These are phyloP conservation scores for Glaucidium brasilianum DNA, from an alignment of 2,113 vertebrate genomes.

Conservation along the genomic window DNA sequence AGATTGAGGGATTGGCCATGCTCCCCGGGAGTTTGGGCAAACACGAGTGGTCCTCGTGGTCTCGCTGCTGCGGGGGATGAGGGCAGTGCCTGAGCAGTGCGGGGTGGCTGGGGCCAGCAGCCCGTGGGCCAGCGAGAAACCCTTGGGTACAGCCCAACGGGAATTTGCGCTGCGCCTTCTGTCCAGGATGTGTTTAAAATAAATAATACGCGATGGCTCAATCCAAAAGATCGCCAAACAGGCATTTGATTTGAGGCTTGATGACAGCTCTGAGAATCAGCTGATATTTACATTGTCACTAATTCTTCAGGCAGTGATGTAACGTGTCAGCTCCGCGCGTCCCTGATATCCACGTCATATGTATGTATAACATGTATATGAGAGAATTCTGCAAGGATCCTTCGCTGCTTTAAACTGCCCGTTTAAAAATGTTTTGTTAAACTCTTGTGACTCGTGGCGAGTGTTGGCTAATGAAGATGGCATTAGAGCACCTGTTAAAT, in stretches of 20 bases:
- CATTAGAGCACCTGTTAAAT: neutral
- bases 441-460: accelerated
- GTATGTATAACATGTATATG: accelerated
- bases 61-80: accelerated
- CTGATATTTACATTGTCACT: neutral
- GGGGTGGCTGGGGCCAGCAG: neutral
- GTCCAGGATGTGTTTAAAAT: neutral
- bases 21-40: neutral
- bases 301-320: neutral
- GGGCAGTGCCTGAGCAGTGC: accelerated
- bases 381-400: neutral
- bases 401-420: accelerated
- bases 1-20: neutral
- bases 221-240: neutral
- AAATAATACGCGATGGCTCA: neutral
- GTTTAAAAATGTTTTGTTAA: accelerated
- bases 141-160: accelerated
- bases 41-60: neutral
- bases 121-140: accelerated
- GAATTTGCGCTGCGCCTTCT: neutral
- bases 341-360: accelerated
- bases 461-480: accelerated
- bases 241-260: neutral
- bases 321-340: neutral
- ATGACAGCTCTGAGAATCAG: neutral